These are phyloP conservation scores for Pegea sp. DNA, from an alignment of 23 tunicate genomes.

Conservation along the genomic window DNA sequence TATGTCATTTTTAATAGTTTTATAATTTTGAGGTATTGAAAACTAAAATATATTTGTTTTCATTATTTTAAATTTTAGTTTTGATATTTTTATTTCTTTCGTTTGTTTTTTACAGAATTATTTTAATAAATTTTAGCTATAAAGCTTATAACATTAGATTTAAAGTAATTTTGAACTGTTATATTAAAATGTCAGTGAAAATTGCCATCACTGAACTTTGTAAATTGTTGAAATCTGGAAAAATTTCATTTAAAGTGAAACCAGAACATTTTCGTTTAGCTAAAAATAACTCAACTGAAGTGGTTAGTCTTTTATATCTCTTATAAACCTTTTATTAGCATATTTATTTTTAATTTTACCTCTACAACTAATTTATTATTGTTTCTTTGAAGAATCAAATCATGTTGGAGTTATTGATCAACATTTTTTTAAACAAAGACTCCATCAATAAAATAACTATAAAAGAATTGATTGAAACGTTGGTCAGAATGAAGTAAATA, in stretches of 20 bases:
- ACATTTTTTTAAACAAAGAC: too few relatives aligned
- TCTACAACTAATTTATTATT: too few relatives aligned
- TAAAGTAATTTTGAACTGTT: not conserved
- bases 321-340: too few relatives aligned
- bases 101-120: not conserved
- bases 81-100: not conserved
- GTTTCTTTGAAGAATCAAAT: too few relatives aligned
- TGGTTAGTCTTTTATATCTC: conserved; percentile 4
- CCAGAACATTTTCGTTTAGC: conserved; percentile 18
- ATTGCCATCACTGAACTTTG: conserved; percentile 7
- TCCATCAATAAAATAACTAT: too few relatives aligned
- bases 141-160: not conserved
- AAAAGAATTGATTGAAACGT: too few relatives aligned
- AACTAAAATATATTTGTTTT: not conserved
- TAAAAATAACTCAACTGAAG: conserved; percentile 5
- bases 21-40: too few relatives aligned
- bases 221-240: conserved; percentile 4
- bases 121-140: not conserved
- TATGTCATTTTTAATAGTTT: too few relatives aligned
- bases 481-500: too few relatives aligned
- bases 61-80: not conserved
- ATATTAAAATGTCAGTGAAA: conserved; percentile 1
- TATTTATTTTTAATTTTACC: too few relatives aligned
- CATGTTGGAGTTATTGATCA: too few relatives aligned
- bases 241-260: not conserved